Evolutionary conservation across 1,140 invertebrate species (phyloP).

Genomic region (Dendroctonus valens): DNA sequence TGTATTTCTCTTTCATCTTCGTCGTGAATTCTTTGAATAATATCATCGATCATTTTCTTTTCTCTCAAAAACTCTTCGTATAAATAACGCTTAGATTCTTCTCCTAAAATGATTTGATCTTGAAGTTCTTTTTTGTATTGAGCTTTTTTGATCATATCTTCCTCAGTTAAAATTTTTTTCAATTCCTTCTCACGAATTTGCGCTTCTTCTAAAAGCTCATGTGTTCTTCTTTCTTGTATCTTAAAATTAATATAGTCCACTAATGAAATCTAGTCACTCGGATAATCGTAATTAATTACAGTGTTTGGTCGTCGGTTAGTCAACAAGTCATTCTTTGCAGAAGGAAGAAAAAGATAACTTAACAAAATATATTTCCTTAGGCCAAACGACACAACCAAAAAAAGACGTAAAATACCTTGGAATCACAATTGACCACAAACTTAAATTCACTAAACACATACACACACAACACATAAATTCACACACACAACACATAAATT

Average conservation of each 20-base stretch:
- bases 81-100: slow-evolving; percentile 44
- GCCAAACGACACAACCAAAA: no score
- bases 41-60: slow-evolving; percentile 51
- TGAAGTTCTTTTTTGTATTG: slow-evolving; percentile 48
- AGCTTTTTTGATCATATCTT: slow-evolving; percentile 43
- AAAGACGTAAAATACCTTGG: no score
- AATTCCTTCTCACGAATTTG: slow-evolving; percentile 37
- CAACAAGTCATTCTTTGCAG: no score
- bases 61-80: slow-evolving; percentile 52
- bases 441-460: no score
- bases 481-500: no score
- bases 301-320: no score
- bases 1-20: slow-evolving; percentile 47
- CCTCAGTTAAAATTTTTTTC: slow-evolving; percentile 33
- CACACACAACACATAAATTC: no score
- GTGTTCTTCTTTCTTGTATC: slow-evolving; percentile 34
- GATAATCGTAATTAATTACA: no score
- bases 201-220: slow-evolving; percentile 33
- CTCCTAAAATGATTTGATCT: slow-evolving; percentile 49
- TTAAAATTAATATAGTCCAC: slow-evolving; percentile 8
- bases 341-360: no score
- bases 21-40: slow-evolving; percentile 48
- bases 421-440: no score
- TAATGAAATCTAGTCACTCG: no score
- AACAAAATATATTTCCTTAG: no score